phyloP scores from a whole-genome alignment of 2,888 invertebrate genomes.

The Acrobasis repandana region DNA sequence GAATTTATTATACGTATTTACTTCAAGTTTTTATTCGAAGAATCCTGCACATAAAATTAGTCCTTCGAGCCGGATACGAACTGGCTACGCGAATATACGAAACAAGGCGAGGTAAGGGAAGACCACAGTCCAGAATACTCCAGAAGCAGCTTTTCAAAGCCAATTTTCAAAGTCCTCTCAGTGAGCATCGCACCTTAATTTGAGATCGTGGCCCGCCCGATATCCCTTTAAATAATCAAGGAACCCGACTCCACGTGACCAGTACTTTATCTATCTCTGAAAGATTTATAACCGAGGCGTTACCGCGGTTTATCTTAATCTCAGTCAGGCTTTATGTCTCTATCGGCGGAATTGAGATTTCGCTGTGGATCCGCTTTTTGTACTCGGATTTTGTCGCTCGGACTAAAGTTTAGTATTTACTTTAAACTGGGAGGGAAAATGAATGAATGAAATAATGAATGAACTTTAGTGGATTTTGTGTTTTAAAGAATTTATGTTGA shows the following conservation, averaged over 20 bases:
- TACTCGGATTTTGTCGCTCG: slow-evolving; percentile 16
- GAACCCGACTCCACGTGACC: slow-evolving; percentile 55
- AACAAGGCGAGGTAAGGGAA: no score
- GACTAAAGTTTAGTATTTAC: background rate
- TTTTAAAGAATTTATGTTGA: background rate
- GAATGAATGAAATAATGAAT: background rate
- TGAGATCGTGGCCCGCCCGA: slow-evolving; percentile 27
- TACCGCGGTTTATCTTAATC: slow-evolving; percentile 66
- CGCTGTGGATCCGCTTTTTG: slow-evolving; percentile 23
- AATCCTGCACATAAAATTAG: no score
- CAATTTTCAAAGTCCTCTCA: background rate
- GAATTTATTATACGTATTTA: no score
- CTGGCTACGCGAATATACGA: no score
- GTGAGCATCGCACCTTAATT: background rate
- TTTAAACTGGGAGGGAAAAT: background rate
- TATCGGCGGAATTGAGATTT: slow-evolving; percentile 48
- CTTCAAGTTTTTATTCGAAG: no score
- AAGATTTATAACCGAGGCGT: slow-evolving; percentile 65
- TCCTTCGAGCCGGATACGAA: no score
- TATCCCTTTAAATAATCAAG: slow-evolving; percentile 59
- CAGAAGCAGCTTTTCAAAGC: no score
- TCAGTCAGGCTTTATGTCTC: slow-evolving; percentile 54
- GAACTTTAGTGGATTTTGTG: background rate
- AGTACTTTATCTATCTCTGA: slow-evolving; percentile 56
- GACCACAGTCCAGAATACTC: no score